phyloP scores from a whole-genome alignment of 2,113 vertebrate genomes.

The Hippoglossus stenolepis region DNA sequence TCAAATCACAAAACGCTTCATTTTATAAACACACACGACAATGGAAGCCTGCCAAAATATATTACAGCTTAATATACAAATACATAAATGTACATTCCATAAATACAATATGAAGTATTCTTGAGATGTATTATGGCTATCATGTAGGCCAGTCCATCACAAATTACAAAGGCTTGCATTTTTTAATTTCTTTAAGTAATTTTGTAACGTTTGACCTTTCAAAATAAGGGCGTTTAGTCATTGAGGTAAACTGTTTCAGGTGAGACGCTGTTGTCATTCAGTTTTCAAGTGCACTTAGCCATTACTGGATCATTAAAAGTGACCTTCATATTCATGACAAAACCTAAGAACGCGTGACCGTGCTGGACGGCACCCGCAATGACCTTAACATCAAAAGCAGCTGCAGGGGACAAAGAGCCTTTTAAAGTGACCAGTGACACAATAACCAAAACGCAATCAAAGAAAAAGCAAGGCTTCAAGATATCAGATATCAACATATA shows the following conservation, averaged over 20 bases:
- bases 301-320: conserved; percentile 21
- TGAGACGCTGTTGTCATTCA: conserved; percentile 24
- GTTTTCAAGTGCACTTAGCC: conserved; percentile 9
- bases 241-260: conserved; percentile 33
- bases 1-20: conserved; percentile 58
- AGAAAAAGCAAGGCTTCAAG: conserved; percentile 59
- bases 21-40: conserved; percentile 62
- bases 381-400: conserved; percentile 32
- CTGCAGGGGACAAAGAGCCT: conserved; percentile 40
- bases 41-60: conserved; percentile 75
- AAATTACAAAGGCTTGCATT: conserved; percentile 40
- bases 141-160: conserved; percentile 46
- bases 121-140: conserved; percentile 66
- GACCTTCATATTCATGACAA: conserved; percentile 5
- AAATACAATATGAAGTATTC: conserved; percentile 78
- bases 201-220: conserved; percentile 53
- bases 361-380: conserved; percentile 19
- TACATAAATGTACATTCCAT: conserved; percentile 85
- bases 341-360: conserved; percentile 22
- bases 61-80: conserved; percentile 85
- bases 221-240: conserved; percentile 34
- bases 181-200: conserved; percentile 37
- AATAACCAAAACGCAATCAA: conserved; percentile 69
- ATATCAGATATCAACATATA: conserved; percentile 59
- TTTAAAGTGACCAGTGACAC: conserved; percentile 84